A percentile compares a stretch with the other conserved stretches of the same genome.
Conservation (phyloP, 1,140 invertebrate species). For the Luehdorfia chinensis region DNA sequence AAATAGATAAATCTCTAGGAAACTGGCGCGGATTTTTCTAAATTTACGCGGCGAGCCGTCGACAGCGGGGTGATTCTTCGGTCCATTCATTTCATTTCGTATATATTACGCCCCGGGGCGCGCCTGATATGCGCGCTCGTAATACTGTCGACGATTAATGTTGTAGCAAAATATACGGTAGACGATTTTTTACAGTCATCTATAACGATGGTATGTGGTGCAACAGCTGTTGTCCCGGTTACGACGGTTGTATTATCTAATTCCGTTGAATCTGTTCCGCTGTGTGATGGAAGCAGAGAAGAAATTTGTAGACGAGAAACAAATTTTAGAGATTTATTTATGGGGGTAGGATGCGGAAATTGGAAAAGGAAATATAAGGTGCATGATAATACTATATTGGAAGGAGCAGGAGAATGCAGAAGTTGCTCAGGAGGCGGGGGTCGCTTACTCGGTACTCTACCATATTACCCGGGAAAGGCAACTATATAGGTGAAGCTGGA, state of each 20-base stretch:
- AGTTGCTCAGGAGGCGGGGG: too few relatives aligned
- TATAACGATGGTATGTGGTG: slow-evolving; percentile 8
- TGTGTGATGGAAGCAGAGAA: background rate
- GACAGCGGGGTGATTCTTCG: slow-evolving; percentile 14
- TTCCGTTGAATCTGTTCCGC: slow-evolving; percentile 5
- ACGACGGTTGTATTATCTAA: background rate
- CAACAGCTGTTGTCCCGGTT: slow-evolving; percentile 11
- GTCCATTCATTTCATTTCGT: slow-evolving; percentile 22
- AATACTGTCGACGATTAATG: slow-evolving; percentile 16
- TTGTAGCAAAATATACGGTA: slow-evolving; percentile 5
- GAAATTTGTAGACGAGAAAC: too few relatives aligned
- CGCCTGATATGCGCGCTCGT: too few relatives aligned
- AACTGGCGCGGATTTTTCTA: slow-evolving; percentile 6
- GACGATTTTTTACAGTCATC: slow-evolving; percentile 7
- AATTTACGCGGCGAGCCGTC: background rate
- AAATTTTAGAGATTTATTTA: too few relatives aligned
- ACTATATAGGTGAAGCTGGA: too few relatives aligned
- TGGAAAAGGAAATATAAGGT: too few relatives aligned
- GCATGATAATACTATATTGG: too few relatives aligned
- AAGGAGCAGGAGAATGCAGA: too few relatives aligned
- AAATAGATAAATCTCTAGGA: background rate
- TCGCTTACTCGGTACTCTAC: too few relatives aligned
- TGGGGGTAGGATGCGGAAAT: too few relatives aligned
- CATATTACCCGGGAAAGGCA: too few relatives aligned
- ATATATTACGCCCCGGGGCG: too few relatives aligned